Evolutionary conservation across 2,113 vertebrate genomes (phyloP).

Genomic region (Coracopsis vasa): DNA sequence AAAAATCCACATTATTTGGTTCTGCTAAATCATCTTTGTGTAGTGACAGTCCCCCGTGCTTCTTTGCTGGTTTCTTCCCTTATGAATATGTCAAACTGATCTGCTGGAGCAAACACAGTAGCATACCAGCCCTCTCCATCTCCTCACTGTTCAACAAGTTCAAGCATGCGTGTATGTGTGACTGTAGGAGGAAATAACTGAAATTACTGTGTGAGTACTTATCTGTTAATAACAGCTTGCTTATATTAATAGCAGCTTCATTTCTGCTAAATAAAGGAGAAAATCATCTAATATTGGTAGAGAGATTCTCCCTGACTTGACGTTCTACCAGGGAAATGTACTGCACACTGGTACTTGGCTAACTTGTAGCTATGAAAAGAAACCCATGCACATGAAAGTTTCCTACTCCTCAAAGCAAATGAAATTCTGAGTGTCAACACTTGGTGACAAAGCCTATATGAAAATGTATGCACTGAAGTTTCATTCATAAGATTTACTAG

Average conservation of each 20-base stretch:
- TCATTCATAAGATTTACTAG: not conserved
- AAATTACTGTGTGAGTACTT: not conserved
- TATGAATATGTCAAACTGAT: not conserved
- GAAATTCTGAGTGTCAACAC: not conserved
- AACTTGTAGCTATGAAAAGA: not conserved
- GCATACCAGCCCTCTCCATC: not conserved
- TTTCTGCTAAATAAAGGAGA: slow-evolving; percentile 24
- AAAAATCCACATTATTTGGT: not conserved
- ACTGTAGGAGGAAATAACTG: slow-evolving; percentile 1
- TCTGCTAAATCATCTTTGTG: not conserved
- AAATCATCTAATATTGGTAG: not conserved
- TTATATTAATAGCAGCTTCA: slow-evolving; percentile 4
- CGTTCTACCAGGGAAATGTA: not conserved
- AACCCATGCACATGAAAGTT: not conserved
- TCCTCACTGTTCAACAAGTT: not conserved
- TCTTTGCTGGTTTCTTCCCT: not conserved
- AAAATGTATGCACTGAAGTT: not conserved
- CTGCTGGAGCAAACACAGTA: not conserved
- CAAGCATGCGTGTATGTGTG: not conserved
- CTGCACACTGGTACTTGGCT: not conserved
- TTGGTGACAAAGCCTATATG: not conserved
- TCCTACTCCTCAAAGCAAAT: not conserved
- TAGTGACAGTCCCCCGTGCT: not conserved
- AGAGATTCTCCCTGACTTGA: not conserved
- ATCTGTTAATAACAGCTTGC: slow-evolving; percentile 23